Percentiles rank a stretch among this genome's conserved stretches.
phyloP scores from a whole-genome alignment of 1,140 invertebrate genomes.

The Nomia melanderi region DNA sequence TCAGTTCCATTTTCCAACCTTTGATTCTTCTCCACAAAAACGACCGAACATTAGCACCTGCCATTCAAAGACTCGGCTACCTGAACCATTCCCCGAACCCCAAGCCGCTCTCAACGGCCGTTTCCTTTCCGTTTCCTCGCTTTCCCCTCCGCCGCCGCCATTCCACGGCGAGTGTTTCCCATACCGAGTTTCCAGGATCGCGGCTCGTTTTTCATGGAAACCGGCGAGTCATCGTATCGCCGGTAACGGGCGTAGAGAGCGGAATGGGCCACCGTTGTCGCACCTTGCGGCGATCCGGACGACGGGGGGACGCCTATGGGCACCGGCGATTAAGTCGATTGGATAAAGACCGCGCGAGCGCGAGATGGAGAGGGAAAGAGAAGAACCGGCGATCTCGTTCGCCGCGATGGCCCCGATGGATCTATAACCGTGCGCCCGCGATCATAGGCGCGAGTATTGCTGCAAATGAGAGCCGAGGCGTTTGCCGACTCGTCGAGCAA shows the following conservation, averaged over 20 bases:
- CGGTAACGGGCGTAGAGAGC: background rate
- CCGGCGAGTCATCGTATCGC: background rate
- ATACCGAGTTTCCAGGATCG: background rate
- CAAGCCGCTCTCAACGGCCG: no score
- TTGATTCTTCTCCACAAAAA: no score
- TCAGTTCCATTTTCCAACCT: no score
- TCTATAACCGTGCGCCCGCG: slow-evolving; percentile 46
- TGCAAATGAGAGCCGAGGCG: slow-evolving; percentile 33
- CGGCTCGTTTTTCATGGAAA: no score
- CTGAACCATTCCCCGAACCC: no score
- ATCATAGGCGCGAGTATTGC: slow-evolving; percentile 41
- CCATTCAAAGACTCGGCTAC: no score
- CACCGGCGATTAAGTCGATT: slow-evolving; percentile 49
- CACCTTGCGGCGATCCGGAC: slow-evolving; percentile 25
- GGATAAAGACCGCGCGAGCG: slow-evolving; percentile 42
- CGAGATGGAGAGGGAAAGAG: slow-evolving; percentile 6
- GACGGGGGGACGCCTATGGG: slow-evolving; percentile 14
- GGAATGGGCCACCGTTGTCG: slow-evolving; percentile 6
- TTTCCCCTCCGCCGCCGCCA: no score
- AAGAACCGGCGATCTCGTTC: slow-evolving; percentile 32
- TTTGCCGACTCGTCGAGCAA: slow-evolving; percentile 33
- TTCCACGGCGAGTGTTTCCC: no score
- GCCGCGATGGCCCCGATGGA: slow-evolving; percentile 39
- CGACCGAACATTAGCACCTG: no score
- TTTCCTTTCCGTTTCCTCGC: no score